Base-by-base conservation (phyloP, 2,797 vertebrate genomes). In the Pelobates cultripes region DNA sequence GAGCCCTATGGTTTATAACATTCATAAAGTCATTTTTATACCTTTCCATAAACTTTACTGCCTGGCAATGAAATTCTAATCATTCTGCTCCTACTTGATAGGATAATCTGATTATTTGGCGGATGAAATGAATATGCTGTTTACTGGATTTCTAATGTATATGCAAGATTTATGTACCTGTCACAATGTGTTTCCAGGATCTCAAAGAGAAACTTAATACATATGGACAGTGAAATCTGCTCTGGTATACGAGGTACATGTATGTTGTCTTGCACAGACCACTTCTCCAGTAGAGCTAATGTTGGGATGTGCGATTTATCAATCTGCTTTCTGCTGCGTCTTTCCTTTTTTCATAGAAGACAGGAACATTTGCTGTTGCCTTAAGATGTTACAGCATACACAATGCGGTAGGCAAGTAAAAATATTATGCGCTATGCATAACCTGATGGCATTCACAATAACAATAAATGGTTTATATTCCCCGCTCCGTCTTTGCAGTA, bases 61-160 rank as follows among this genome's bases (percentile, higher is more conserved):
- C 77, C 68, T 76, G 67, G 82, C 77, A 79, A 72, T 84, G 77
- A 84, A 84, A 79, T 79, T 84, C 77, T 84, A 84, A 79, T 79
- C 82, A 84, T 79, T 76, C 68, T 84, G 72, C 73, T 79, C 77
- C 77, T 67, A 77, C 72, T 75, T 83, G 77, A 84, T 84, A 79
- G 73, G 82, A 84, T 84, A 84, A 84, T 79, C 82, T 80, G 82
- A 84, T 79, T 75, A 84, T 84, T 84, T 83, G 82, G 77, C 55
- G 44, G 76, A 70, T 75, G 72, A 79, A 75, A 79, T 83, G 81
- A 83, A 83, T 83, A 83, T 79, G 77, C 82, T 83, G 72, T 79
- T 83, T 83, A 79, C 82, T 79, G 45, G 71, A 79, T 79, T 79
- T 51, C 82, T 83, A 83, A 83, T 83, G 72, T 83, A 79, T 70